Evolutionary conservation across 2,797 vertebrate species (phyloP).

Genomic region (Coregonus ussuriensis): DNA sequence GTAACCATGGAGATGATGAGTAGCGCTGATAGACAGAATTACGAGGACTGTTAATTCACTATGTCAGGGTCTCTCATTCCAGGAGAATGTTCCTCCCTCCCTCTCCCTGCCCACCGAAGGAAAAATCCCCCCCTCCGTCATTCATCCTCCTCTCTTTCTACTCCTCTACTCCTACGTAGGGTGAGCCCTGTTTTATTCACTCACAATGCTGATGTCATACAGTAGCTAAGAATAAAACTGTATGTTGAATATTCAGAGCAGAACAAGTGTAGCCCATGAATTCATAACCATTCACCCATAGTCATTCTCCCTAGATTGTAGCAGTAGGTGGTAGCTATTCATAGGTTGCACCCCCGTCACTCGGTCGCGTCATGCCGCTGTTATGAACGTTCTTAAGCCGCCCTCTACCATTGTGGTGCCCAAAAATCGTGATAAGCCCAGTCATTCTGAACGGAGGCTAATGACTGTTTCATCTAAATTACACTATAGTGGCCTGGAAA

Average conservation of each 20-base stretch:
- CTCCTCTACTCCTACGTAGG: slow-evolving; percentile 25
- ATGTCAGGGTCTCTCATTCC: slow-evolving; percentile 35
- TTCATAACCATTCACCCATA: not conserved
- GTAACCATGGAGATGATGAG: slow-evolving; percentile 40
- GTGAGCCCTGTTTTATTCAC: slow-evolving; percentile 37
- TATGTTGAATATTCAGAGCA: slow-evolving; percentile 59
- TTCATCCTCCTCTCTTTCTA: slow-evolving; percentile 15
- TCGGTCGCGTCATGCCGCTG: no score
- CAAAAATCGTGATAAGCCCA: no score
- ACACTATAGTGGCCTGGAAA: no score
- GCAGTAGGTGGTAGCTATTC: not conserved
- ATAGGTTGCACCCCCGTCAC: no score
- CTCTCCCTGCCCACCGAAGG: slow-evolving; percentile 35
- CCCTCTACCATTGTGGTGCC: no score
- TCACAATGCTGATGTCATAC: slow-evolving; percentile 55
- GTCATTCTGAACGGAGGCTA: no score
- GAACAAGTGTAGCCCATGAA: slow-evolving; percentile 36
- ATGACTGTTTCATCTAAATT: no score
- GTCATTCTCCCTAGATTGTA: not conserved
- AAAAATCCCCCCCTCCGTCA: slow-evolving; percentile 18
- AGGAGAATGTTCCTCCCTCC: slow-evolving; percentile 32
- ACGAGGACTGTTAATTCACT: slow-evolving; percentile 45
- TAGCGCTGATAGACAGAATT: slow-evolving; percentile 37
- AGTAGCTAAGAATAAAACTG: slow-evolving; percentile 63
- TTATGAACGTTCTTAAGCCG: no score